Conservation (phyloP, 2,888 invertebrate species). For the Stenoptilia bipunctidactyla region DNA sequence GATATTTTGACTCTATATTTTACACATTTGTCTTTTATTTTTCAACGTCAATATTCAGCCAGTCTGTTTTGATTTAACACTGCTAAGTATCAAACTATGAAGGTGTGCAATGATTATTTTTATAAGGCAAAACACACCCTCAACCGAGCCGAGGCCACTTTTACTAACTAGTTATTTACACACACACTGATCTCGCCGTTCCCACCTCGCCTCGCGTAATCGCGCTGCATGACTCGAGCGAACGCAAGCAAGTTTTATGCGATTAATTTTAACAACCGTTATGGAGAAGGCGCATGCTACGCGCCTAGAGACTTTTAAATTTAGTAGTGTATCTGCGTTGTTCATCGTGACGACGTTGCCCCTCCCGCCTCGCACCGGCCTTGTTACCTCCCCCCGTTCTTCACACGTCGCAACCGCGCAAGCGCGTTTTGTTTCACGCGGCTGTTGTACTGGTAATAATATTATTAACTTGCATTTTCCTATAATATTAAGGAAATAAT, state of each 20-base stretch:
- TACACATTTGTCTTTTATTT: slow-evolving; percentile 18
- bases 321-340: slow-evolving; percentile 47
- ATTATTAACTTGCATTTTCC: background rate
- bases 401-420: slow-evolving; percentile 48
- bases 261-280: slow-evolving; percentile 22
- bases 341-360: slow-evolving; percentile 65
- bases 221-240: slow-evolving; percentile 57
- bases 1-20: slow-evolving; percentile 51
- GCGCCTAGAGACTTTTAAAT: slow-evolving; percentile 28
- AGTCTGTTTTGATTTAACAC: background rate
- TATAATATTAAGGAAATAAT: no score
- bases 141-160: slow-evolving; percentile 23
- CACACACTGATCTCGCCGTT: slow-evolving; percentile 41
- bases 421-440: slow-evolving; percentile 53
- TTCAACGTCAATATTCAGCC: no score
- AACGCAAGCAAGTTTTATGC: slow-evolving; percentile 58
- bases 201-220: slow-evolving; percentile 62
- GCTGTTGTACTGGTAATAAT: slow-evolving; percentile 43
- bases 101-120: background rate
- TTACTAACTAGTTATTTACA: slow-evolving; percentile 27
- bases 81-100: background rate
- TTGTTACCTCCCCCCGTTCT: slow-evolving; percentile 46
- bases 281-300: slow-evolving; percentile 14
- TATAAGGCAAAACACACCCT: background rate
- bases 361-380: slow-evolving; percentile 53